Evolutionary conservation across 2,797 vertebrate species (phyloP).

Genomic region (Hemibagrus guttatus): DNA sequence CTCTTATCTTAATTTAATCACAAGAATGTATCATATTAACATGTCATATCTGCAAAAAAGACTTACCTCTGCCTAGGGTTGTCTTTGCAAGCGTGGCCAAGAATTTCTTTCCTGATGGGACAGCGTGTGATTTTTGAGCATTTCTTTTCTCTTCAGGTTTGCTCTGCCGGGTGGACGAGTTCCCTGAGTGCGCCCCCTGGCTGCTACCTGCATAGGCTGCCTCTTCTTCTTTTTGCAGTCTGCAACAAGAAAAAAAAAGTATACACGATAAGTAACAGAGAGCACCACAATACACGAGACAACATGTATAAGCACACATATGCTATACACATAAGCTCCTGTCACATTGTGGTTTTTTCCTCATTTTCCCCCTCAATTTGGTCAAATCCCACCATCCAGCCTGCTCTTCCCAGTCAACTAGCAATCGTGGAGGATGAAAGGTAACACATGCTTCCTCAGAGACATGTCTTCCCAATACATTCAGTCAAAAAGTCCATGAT

Average conservation of each 20-base stretch:
- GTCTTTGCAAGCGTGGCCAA: slow-evolving; percentile 87
- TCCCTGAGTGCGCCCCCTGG: slow-evolving; percentile 78
- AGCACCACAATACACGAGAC: no score
- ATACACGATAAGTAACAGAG: background rate
- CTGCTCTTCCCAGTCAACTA: background rate
- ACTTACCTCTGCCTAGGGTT: slow-evolving; percentile 86
- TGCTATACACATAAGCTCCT: no score
- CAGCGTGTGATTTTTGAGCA: slow-evolving; percentile 88
- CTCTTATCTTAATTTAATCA: background rate
- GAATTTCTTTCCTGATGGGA: slow-evolving; percentile 94
- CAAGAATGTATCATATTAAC: no score
- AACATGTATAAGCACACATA: background rate
- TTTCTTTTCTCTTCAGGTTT: slow-evolving; percentile 95
- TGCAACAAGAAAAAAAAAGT: slow-evolving; percentile 54
- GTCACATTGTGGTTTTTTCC: no score
- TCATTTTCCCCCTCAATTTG: no score
- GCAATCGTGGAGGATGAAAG: background rate
- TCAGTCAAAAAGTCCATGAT: background rate
- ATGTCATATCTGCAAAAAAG: background rate
- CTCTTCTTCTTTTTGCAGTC: slow-evolving; percentile 92
- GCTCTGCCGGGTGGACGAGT: slow-evolving; percentile 78
- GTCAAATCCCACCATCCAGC: background rate
- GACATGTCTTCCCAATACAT: no score
- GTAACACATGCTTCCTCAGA: background rate
- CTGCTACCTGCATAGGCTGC: slow-evolving; percentile 87